phyloP scores from a whole-genome alignment of 2,797 vertebrate genomes.

The Spea hammondii region DNA sequence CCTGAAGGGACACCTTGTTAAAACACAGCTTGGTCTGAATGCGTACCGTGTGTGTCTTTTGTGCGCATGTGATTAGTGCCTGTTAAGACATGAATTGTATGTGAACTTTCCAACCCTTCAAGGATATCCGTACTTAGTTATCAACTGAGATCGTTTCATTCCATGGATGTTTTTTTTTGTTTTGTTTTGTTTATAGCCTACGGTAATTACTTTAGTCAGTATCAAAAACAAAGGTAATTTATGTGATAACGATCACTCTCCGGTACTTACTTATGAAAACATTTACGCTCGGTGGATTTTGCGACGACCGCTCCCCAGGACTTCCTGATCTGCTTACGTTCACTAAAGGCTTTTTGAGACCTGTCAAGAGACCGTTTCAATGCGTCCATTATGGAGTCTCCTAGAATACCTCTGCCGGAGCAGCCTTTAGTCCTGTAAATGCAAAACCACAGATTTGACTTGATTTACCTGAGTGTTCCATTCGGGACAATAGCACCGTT shows the following conservation, averaged over 20 bases:
- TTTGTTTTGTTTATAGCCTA: constrained; percentile 6
- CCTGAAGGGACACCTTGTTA: neutral
- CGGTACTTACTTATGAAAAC: constrained; percentile 17
- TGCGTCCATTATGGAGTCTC: constrained; percentile 9
- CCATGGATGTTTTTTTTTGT: neutral
- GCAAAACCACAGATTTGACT: neutral
- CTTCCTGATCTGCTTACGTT: constrained; percentile 2
- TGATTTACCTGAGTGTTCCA: neutral
- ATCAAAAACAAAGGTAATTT: constrained; percentile 21
- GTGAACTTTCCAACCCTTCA: neutral
- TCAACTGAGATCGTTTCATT: constrained; percentile 15
- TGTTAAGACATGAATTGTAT: constrained; percentile 1
- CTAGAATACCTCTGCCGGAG: neutral
- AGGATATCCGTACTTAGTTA: neutral
- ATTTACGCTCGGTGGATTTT: constrained; percentile 19
- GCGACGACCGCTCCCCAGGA: neutral
- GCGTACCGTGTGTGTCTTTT: neutral
- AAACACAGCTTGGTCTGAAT: neutral
- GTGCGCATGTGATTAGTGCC: neutral
- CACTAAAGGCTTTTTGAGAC: constrained; percentile 17
- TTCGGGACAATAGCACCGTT: neutral
- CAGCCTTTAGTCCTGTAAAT: neutral
- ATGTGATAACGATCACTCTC: constrained; percentile 24
- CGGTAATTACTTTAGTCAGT: constrained; percentile 4
- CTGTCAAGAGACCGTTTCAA: neutral